phyloP scores from a whole-genome alignment of 2,113 vertebrate species.

The Ictidomys tridecemlineatus region DNA sequence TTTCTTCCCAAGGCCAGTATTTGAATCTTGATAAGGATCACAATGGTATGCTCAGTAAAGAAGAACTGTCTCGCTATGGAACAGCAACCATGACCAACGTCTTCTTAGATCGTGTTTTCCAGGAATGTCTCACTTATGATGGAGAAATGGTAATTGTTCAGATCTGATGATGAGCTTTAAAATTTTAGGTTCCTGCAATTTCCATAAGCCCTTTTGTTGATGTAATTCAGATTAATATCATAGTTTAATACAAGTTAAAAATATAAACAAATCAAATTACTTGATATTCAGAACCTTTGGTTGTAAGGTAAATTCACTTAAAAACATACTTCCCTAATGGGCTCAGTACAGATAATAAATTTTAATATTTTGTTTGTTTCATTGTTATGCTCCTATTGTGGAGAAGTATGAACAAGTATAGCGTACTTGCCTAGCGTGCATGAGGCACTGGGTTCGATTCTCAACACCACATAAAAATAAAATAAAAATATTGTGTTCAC shows the following conservation, averaged over 20 bases:
- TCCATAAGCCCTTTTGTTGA: slow-evolving; percentile 29
- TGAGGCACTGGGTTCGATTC: no score
- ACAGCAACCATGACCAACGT: slow-evolving; percentile 97
- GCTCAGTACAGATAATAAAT: slow-evolving; percentile 47
- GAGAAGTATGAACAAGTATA: not conserved
- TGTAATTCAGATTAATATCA: slow-evolving; percentile 22
- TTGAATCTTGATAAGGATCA: slow-evolving; percentile 99
- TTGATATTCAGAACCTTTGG: slow-evolving; percentile 16
- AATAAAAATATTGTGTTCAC: no score
- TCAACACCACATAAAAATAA: no score
- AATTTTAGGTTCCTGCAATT: not conserved
- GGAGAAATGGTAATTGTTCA: slow-evolving; percentile 96
- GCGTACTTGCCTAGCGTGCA: no score
- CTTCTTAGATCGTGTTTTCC: slow-evolving; percentile 97
- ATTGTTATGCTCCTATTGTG: not conserved
- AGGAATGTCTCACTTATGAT: slow-evolving; percentile 98
- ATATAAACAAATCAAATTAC: not conserved
- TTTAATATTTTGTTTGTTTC: slow-evolving; percentile 49
- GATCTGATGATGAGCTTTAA: slow-evolving; percentile 36
- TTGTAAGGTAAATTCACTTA: slow-evolving; percentile 24
- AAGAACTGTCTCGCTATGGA: slow-evolving; percentile 98
- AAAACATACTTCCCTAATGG: not conserved
- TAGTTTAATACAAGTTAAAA: slow-evolving; percentile 29
- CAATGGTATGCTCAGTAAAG: slow-evolving; percentile 99
- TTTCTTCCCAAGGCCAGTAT: slow-evolving; percentile 93